Percentiles rank a stretch among this genome's conserved stretches.
Conservation (phyloP, 64 coral and sea anemone species). For the Dendronephthya gigantea region DNA sequence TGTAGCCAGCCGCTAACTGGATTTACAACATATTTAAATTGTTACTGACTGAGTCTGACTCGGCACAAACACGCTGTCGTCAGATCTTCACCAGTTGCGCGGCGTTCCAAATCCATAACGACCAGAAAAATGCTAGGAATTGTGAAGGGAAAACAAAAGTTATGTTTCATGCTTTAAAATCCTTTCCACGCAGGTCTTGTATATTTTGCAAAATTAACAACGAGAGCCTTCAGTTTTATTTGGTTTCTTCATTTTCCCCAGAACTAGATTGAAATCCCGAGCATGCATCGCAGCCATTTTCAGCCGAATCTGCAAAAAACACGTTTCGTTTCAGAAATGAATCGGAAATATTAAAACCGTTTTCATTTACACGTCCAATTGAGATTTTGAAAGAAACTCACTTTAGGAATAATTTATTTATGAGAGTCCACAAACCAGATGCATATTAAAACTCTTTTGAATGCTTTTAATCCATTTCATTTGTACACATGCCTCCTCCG, state of each 20-base stretch:
- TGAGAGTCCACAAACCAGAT: not conserved
- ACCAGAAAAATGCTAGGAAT: too few species aligned
- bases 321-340: not conserved
- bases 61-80: not conserved
- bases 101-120: not conserved
- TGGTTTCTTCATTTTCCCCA: too few species aligned
- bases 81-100: not conserved
- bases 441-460: not conserved
- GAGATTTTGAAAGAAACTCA: not conserved
- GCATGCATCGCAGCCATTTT: too few species aligned
- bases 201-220: not conserved
- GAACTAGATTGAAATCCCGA: too few species aligned
- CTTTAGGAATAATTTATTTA: too few species aligned
- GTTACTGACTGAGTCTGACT: not conserved
- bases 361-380: not conserved
- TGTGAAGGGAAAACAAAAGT: too few species aligned
- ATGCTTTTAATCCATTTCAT: not conserved
- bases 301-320: too few species aligned
- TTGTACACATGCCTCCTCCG: not conserved
- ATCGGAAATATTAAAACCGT: not conserved
- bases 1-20: not conserved
- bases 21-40: not conserved
- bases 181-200: not conserved
- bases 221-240: too few species aligned
- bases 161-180: too few species aligned